phyloP scores from a whole-genome alignment of 2,113 vertebrate genomes.

The Burhinus bistriatus region DNA sequence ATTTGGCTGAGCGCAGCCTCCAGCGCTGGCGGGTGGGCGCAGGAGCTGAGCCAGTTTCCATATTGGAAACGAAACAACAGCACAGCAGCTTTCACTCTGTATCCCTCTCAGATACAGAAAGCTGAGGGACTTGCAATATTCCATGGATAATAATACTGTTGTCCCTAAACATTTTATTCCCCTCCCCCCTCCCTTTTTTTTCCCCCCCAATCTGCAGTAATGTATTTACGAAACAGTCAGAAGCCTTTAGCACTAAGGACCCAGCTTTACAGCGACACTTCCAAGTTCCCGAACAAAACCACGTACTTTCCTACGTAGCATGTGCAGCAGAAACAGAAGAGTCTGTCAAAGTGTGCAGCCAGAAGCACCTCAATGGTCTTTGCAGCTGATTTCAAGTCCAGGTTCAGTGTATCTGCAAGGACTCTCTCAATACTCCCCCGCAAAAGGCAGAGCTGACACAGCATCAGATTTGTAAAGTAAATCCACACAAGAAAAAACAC shows the following conservation, averaged over 20 bases:
- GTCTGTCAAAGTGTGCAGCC: background rate
- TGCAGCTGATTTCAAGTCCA: background rate
- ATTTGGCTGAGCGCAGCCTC: background rate
- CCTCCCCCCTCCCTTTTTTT: background rate
- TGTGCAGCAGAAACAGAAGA: background rate
- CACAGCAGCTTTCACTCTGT: background rate
- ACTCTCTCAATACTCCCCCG: background rate
- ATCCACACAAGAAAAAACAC: background rate
- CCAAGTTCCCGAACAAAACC: background rate
- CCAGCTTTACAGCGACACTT: background rate
- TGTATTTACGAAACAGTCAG: background rate
- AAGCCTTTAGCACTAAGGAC: background rate
- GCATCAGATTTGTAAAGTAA: background rate
- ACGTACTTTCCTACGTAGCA: rapidly evolving
- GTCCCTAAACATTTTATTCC: background rate
- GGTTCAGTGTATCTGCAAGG: background rate
- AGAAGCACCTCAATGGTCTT: background rate
- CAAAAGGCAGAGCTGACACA: background rate
- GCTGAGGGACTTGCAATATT: background rate
- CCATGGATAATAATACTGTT: rapidly evolving
- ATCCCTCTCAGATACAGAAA: background rate
- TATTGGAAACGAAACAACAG: rapidly evolving
- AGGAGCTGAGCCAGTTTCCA: rapidly evolving
- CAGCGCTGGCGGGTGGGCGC: background rate
- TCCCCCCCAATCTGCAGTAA: background rate